Conservation (phyloP, 2,888 invertebrate genomes). For the Ophioninae sp. region DNA sequence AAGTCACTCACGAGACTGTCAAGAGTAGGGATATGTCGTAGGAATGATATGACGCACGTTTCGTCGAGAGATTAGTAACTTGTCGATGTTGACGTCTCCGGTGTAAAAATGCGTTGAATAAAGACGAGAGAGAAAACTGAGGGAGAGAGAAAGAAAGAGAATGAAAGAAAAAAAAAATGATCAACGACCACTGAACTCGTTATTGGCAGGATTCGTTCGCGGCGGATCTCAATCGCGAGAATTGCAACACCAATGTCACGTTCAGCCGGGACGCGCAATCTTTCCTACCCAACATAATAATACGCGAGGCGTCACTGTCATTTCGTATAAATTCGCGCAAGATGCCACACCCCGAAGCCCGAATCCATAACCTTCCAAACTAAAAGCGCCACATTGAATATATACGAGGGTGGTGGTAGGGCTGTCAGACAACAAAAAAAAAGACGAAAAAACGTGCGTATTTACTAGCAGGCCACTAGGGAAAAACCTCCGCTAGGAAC, state of each 20-base stretch:
- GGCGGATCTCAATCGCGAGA: neutral
- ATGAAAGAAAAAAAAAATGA: constrained; percentile 26
- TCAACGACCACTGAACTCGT: constrained; percentile 57
- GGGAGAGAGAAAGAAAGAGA: constrained; percentile 2
- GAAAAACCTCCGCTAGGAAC: neutral
- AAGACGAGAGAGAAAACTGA: constrained; percentile 31
- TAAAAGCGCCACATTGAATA: constrained; percentile 75
- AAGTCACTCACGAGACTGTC: neutral
- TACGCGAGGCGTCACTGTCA: constrained; percentile 58
- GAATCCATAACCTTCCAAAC: constrained; percentile 79
- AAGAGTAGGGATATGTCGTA: neutral
- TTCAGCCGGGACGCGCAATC: constrained; percentile 27
- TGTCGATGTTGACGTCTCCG: constrained; percentile 56
- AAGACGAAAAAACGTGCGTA: constrained; percentile 23
- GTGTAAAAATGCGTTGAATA: constrained; percentile 28
- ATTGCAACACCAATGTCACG: constrained; percentile 24
- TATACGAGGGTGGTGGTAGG: constrained; percentile 20
- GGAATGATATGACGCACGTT: neutral
- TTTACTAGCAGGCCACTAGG: neutral
- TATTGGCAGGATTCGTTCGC: constrained; percentile 18
- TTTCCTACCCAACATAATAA: constrained; percentile 47
- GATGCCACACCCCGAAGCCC: constrained; percentile 79
- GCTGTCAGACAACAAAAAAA: constrained; percentile 39
- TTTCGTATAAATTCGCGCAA: constrained; percentile 72
- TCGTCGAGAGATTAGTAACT: constrained; percentile 1